Evolutionary conservation across 1,140 invertebrate genomes (phyloP).

Genomic region (Drosophila lini): DNA sequence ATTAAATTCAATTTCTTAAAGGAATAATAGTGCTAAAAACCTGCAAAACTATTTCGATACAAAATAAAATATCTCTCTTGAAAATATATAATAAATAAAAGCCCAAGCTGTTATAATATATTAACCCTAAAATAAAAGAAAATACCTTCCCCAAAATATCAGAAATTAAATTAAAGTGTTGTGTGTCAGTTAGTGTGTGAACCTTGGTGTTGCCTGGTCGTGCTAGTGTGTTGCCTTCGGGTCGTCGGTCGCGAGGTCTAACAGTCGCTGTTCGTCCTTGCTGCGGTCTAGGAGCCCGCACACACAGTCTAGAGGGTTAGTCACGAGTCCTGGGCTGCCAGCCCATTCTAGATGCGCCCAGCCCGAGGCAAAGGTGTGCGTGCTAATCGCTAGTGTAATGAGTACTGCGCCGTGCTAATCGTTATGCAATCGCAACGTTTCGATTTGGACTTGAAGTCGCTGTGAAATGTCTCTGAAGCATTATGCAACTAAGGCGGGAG

Average conservation of each 20-base stretch:
- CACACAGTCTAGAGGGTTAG: constrained; percentile 8
- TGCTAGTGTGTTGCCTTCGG: constrained; percentile 27
- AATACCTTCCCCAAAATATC: background rate
- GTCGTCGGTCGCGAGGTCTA: constrained; percentile 47
- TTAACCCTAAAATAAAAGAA: background rate
- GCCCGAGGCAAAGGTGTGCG: constrained; percentile 35
- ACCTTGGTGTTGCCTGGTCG: background rate
- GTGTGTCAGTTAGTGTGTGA: constrained; percentile 3
- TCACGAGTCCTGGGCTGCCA: constrained; percentile 4
- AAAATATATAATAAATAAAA: background rate
- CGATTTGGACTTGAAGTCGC: constrained; percentile 29
- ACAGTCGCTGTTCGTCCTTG: constrained; percentile 50
- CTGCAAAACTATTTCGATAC: background rate
- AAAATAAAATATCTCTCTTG: background rate
- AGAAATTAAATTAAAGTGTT: constrained; percentile 4
- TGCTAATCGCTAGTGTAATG: constrained; percentile 52
- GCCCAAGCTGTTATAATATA: background rate
- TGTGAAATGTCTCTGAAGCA: constrained; percentile 77
- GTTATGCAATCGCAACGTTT: constrained; percentile 70
- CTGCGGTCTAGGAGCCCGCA: constrained; percentile 33
- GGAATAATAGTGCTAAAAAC: background rate
- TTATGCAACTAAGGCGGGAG: constrained; percentile 73
- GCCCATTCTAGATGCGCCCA: constrained; percentile 11
- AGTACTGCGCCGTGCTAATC: constrained; percentile 55
- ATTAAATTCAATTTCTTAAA: background rate